Conservation (phyloP, 2,797 vertebrate species). For the Sebastes diploproa region DNA sequence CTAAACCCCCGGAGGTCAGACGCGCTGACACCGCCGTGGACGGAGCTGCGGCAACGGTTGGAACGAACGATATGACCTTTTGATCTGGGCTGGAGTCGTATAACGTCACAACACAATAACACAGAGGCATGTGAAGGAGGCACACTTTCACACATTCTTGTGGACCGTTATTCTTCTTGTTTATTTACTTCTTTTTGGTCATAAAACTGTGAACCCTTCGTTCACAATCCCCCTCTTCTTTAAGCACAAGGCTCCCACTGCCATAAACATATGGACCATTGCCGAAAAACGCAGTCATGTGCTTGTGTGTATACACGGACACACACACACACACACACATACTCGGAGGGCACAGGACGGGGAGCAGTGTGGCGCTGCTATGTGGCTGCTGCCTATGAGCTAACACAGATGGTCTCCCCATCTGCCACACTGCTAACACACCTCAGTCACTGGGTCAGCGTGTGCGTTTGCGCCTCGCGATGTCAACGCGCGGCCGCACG, state of each 20-base stretch:
- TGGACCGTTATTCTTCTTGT: neutral
- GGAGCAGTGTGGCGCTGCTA: slow-evolving; percentile 29
- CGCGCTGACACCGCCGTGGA: slow-evolving; percentile 43
- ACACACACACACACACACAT: neutral
- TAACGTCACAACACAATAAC: slow-evolving; percentile 31
- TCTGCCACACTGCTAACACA: slow-evolving; percentile 59
- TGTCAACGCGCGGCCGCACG: slow-evolving; percentile 9
- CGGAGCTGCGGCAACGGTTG: neutral
- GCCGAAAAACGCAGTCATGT: slow-evolving; percentile 8
- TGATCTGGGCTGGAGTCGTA: slow-evolving; percentile 22
- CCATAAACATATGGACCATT: neutral
- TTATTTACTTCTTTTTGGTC: slow-evolving; percentile 7
- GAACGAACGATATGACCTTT: slow-evolving; percentile 49
- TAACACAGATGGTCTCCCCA: slow-evolving; percentile 71
- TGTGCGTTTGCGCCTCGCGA: slow-evolving; percentile 31
- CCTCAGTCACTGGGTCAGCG: slow-evolving; percentile 58
- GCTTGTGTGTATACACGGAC: neutral
- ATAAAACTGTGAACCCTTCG: neutral
- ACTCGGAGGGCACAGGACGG: slow-evolving; percentile 35
- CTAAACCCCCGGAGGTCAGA: slow-evolving; percentile 57
- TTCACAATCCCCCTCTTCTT: neutral
- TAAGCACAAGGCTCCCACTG: neutral
- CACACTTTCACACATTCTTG: slow-evolving; percentile 19
- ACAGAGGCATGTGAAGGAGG: slow-evolving; percentile 2
- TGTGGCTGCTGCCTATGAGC: slow-evolving; percentile 48